Conservation (phyloP, 2,888 invertebrate genomes). For the Nephrotoma flavescens region DNA sequence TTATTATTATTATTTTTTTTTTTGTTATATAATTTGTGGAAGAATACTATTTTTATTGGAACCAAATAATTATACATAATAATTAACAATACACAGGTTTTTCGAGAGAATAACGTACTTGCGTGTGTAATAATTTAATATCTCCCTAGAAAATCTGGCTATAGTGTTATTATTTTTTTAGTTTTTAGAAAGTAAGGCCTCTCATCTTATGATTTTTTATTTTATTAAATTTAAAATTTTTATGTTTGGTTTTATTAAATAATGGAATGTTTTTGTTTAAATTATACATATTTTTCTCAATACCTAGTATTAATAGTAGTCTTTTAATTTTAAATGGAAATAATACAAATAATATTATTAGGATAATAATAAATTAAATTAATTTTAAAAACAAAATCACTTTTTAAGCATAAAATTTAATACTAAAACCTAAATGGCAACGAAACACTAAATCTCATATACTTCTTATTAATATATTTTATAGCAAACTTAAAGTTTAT, state of each 20-base stretch:
- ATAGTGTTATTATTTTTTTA: not conserved
- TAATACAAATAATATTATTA: not conserved
- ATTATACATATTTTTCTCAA: not conserved
- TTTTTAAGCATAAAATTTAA: not conserved
- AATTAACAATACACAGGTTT: not conserved
- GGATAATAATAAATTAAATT: not conserved
- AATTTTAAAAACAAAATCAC: not conserved
- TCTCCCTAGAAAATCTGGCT: not conserved
- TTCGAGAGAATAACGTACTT: not conserved
- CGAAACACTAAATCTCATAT: not conserved
- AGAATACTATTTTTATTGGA: not conserved
- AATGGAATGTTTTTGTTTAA: not conserved
- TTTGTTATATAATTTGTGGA: not conserved
- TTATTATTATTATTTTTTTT: not conserved
- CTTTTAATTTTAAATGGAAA: not conserved
- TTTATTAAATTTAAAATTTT: not conserved
- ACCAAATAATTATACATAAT: not conserved
- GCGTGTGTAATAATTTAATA: not conserved
- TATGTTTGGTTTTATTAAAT: not conserved
- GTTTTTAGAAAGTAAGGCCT: not conserved
- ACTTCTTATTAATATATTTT: not conserved
- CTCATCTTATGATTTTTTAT: not conserved
- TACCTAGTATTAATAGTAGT: not conserved
- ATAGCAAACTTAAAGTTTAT: not conserved
- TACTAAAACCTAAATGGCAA: not conserved